Evolutionary conservation across 2,113 vertebrate genomes (phyloP), one percentile per base, ranked within the genome.

Genomic region (Microtus ochrogaster): DNA sequence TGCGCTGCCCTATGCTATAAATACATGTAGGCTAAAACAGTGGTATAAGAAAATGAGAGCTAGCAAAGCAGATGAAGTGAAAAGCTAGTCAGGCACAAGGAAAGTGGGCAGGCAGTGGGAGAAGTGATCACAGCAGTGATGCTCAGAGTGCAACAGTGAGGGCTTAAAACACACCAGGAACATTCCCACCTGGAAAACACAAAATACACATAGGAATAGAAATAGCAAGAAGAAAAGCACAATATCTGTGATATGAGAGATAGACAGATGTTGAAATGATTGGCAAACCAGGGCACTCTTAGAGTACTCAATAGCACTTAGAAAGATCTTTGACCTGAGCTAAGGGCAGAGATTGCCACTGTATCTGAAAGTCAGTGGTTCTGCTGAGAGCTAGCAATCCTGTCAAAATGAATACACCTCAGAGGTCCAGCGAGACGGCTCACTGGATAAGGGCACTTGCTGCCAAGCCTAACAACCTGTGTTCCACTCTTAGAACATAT

Each of bases 121-220:
- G 74, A 85, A 52, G 86, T 19, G 19, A 14, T 30, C 22, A 81
- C 22, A 81, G n/a, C 65, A 41, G 72, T 5, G 73, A 76, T 17
- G 49, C 65, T 76, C 63, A 36, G 72, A 76, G 83, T 41, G 52
- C n/a, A 30, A 65, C 0, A 9, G 17, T 9, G 16, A n/a, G 66
- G 77, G 10, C 17, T 17, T 66, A 86, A 63, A 83, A 58, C 5
- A 92, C n/a, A 77, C 13, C 44, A 24, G 24, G 63, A 83, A 89
- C 72, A 89, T 16, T 66, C 89, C 72, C 85, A 47, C 68, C 72
- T 82, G 39, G 89, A 83, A 95, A 97, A 92, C 85, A 95, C n/a
- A 39, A 68, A 63, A 79, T 36, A n/a, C 41, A 85, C 7, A 47
- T 49, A 41, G 4, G 55, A 89, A 68, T 82, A 85, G 6, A 68